These are phyloP conservation scores for Germaria angustata DNA, from an alignment of 2,888 invertebrate genomes.

Conservation along the genomic window DNA sequence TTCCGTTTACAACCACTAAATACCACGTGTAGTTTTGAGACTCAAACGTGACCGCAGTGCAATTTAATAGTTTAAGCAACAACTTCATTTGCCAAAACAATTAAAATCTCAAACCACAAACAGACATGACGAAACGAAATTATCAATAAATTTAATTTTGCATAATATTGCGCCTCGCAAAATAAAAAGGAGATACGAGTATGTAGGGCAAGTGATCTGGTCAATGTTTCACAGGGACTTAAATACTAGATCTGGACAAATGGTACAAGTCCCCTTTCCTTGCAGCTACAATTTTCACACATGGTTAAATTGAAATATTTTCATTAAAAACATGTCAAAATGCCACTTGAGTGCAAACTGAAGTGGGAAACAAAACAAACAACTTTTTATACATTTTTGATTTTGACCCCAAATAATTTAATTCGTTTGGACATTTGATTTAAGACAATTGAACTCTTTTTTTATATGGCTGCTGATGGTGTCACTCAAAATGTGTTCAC, in stretches of 20 bases:
- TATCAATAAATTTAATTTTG: background rate
- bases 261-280: too few species aligned
- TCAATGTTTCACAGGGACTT: too few species aligned
- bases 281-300: conserved; percentile 20
- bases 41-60: conserved; percentile 17
- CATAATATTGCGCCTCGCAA: background rate
- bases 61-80: conserved; percentile 29
- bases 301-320: conserved; percentile 14
- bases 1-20: conserved; percentile 10
- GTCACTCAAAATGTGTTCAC: conserved; percentile 24
- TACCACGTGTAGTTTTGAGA: background rate
- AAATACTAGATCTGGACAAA: too few species aligned
- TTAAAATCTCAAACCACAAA: conserved; percentile 37
- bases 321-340: conserved; percentile 17
- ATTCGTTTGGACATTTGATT: conserved; percentile 29
- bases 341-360: background rate
- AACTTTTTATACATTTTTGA: too few species aligned
- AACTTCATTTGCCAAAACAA: conserved; percentile 43
- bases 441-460: conserved; percentile 13
- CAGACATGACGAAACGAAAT: conserved; percentile 21
- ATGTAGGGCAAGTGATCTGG: too few species aligned
- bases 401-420: conserved; percentile 33
- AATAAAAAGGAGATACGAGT: background rate
- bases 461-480: conserved; percentile 19
- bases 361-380: conserved; percentile 1